These are phyloP conservation scores for Fragum fragum DNA, from an alignment of 2,888 invertebrate genomes.

Conservation along the genomic window DNA sequence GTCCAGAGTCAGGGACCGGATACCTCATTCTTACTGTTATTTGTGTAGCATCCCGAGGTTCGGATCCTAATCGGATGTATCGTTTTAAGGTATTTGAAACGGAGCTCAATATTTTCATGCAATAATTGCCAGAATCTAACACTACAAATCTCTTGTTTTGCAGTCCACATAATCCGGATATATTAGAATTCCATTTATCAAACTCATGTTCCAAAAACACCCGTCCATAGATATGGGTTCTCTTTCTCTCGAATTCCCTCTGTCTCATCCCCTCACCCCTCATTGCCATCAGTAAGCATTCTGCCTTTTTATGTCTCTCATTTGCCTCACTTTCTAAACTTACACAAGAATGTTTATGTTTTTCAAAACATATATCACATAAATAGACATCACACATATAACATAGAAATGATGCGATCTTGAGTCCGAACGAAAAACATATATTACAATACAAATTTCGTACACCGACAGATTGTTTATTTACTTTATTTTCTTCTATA, in stretches of 20 bases:
- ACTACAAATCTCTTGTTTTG: background rate
- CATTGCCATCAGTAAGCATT: background rate
- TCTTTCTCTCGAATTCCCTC: background rate
- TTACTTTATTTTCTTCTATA: too few relatives aligned
- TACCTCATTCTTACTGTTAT: background rate
- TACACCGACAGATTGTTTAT: too few relatives aligned
- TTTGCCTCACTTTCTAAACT: background rate
- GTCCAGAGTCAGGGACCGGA: background rate
- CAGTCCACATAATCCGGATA: constrained; percentile 8
- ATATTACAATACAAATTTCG: too few relatives aligned
- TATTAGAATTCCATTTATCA: background rate
- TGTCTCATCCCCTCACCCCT: background rate
- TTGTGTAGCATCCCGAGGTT: background rate
- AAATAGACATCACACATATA: background rate
- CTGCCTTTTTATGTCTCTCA: background rate
- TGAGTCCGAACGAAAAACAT: too few relatives aligned
- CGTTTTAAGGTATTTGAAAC: background rate
- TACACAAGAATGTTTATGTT: background rate
- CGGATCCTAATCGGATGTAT: background rate
- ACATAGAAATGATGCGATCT: background rate
- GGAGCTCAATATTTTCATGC: background rate
- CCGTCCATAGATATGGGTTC: background rate
- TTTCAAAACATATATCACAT: background rate
- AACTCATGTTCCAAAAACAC: background rate
- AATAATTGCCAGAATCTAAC: background rate